These are phyloP conservation scores for Imbricaverruca yamaguchii DNA, from an alignment of 2,888 invertebrate species.

Conservation along the genomic window DNA sequence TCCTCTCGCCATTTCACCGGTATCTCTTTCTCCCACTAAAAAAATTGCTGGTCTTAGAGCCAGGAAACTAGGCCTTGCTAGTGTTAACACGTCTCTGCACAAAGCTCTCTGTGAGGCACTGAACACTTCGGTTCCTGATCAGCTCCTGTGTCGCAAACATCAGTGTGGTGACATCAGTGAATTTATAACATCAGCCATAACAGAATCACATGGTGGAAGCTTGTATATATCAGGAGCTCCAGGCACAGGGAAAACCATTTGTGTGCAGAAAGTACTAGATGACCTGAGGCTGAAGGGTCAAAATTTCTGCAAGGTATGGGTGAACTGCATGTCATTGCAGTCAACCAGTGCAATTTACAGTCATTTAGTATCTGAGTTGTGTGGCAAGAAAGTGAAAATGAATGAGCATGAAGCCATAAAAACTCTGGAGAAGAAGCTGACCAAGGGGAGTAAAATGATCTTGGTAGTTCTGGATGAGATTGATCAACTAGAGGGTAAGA, in stretches of 20 bases:
- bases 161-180: conserved; percentile 61
- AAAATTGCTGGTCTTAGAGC: background rate
- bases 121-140: background rate
- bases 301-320: conserved; percentile 55
- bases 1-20: background rate
- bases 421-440: conserved; percentile 62
- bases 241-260: conserved; percentile 94
- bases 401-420: conserved; percentile 51
- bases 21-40: background rate
- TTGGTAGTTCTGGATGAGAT: conserved; percentile 88
- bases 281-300: conserved; percentile 51
- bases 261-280: conserved; percentile 64
- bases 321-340: conserved; percentile 84
- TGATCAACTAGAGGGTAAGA: conserved; percentile 73
- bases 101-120: background rate
- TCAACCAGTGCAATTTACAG: conserved; percentile 73
- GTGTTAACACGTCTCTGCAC: background rate
- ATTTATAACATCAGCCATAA: conserved; percentile 61
- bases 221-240: conserved; percentile 94
- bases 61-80: background rate
- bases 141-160: conserved; percentile 58
- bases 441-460: conserved; percentile 59
- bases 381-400: conserved; percentile 34
- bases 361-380: conserved; percentile 64
- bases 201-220: conserved; percentile 61